Evolutionary conservation across 1,140 invertebrate species (phyloP), one percentile per base, ranked within the genome.

Genomic region (Oncopeltus fasciatus): DNA sequence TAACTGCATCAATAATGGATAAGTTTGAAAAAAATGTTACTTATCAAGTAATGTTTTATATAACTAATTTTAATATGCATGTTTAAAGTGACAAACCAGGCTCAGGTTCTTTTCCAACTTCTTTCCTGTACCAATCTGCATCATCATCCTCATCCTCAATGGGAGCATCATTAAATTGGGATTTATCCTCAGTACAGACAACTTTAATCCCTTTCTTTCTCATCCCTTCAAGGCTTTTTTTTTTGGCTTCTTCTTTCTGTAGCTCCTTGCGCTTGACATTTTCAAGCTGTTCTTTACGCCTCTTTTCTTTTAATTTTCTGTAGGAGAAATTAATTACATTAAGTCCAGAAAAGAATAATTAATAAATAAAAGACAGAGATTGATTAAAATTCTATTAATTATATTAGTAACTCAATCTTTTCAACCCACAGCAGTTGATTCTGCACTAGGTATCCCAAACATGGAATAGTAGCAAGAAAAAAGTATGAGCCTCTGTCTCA

Each of bases 91-190:
- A 0, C 18, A 43, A 78, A 84, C 83, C 87, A 79, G 84, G 78
- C 65, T 92, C 90, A 4, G 90, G 91, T 69, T 90, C 86, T 64
- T 85, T 80, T 49, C 90, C 90, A 26, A 94, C 87, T 80, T 92
- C 90, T 67, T 90, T 74, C 64, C 83, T 78, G 72, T 88, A 94
- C 76, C 91, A 93, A 65, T 87, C 83, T 0, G 77, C 82, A 76
- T 91, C 88, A 70, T 90, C 82, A 59, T 88, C 86, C 60, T 71
- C 72, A 29, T 69, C 68, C 29, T 80, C 79, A 21, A 49, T n/a
- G 61, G 31, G 5, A 9, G 56, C 16, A 33, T 57, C 31, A 28
- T 58, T 58, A 53, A 64, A 26, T 29, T 49, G 31, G 56, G n/a
- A 9, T 58, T 67, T 66, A 72, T 72, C 72, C 75, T 67, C 65